phyloP scores from a whole-genome alignment of 2,113 vertebrate species.

The Notothenia rossii region DNA sequence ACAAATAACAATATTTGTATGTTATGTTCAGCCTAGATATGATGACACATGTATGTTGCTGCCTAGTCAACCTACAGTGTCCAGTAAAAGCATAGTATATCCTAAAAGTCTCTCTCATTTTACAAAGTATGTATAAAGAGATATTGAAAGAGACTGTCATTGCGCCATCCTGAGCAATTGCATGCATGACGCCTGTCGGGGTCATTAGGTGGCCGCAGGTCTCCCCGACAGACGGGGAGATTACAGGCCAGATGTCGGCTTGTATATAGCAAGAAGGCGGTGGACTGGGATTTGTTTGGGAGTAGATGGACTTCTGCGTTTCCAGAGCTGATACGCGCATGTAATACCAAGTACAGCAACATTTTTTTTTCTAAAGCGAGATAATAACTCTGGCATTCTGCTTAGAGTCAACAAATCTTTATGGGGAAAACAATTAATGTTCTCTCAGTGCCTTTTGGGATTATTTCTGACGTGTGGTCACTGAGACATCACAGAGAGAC shows the following conservation, averaged over 20 bases:
- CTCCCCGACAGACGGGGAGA: conserved; percentile 77
- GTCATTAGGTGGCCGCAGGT: conserved; percentile 80
- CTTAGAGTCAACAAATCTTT: conserved; percentile 29
- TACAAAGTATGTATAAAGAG: conserved; percentile 68
- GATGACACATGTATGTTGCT: conserved; percentile 1
- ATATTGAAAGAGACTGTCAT: conserved; percentile 74
- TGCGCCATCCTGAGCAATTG: conserved; percentile 73
- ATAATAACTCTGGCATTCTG: conserved; percentile 43
- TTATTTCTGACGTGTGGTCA: conserved; percentile 63
- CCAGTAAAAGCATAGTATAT: conserved; percentile 19
- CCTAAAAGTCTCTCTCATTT: conserved; percentile 67
- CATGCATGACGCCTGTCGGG: conserved; percentile 77
- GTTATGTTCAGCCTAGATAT: background rate
- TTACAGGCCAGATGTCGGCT: conserved; percentile 77
- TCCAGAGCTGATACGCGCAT: conserved; percentile 67
- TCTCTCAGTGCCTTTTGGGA: conserved; percentile 33
- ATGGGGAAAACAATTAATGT: conserved; percentile 30
- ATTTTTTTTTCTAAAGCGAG: conserved; percentile 20
- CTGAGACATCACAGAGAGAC: conserved; percentile 31
- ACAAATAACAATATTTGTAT: background rate
- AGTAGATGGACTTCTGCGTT: conserved; percentile 69
- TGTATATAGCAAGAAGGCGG: conserved; percentile 78
- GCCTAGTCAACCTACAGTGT: conserved; percentile 25
- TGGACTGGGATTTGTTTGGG: conserved; percentile 76
- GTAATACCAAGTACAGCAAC: conserved; percentile 48